Conservation (phyloP, 37 sponge, comb jelly and placozoan genomes). For the Hormiphora californensis region DNA sequence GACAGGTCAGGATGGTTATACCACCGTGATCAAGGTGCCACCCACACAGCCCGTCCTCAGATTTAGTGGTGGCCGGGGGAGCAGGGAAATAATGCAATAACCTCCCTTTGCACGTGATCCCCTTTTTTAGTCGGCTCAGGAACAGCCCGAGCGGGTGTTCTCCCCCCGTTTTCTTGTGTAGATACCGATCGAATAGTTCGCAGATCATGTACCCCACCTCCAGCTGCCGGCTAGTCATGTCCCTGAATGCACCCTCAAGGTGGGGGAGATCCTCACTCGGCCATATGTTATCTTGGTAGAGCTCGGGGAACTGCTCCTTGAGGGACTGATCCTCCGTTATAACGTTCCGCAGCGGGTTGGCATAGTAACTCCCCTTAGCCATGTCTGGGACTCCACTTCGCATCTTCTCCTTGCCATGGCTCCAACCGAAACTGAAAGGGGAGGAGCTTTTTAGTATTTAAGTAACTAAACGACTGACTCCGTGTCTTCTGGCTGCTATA, state of each 20-base stretch:
- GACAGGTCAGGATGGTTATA: conserved; percentile 23
- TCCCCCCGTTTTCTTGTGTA: neutral
- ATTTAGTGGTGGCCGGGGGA: neutral
- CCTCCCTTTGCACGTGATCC: neutral
- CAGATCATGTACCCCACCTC: conserved; percentile 13
- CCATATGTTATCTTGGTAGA: neutral
- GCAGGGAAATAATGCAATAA: neutral
- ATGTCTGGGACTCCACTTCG: neutral
- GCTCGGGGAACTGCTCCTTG: neutral
- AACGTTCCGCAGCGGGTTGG: neutral
- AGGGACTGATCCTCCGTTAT: conserved; percentile 7
- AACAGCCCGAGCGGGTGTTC: neutral
- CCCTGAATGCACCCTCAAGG: neutral
- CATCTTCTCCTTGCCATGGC: conserved; percentile 7
- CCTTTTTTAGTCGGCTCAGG: neutral
- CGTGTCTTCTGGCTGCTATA: neutral
- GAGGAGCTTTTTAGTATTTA: neutral
- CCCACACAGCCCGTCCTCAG: conserved; percentile 15
- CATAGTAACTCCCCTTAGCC: neutral
- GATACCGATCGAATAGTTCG: neutral
- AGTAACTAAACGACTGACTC: neutral
- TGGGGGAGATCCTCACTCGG: neutral
- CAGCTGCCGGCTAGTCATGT: neutral
- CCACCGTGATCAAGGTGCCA: conserved; percentile 42
- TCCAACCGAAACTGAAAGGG: neutral